A percentile compares a stretch with the other conserved stretches of the same genome.
These are phyloP conservation scores for Thunnus albacares DNA, from an alignment of 2,797 vertebrate genomes.

Conservation along the genomic window DNA sequence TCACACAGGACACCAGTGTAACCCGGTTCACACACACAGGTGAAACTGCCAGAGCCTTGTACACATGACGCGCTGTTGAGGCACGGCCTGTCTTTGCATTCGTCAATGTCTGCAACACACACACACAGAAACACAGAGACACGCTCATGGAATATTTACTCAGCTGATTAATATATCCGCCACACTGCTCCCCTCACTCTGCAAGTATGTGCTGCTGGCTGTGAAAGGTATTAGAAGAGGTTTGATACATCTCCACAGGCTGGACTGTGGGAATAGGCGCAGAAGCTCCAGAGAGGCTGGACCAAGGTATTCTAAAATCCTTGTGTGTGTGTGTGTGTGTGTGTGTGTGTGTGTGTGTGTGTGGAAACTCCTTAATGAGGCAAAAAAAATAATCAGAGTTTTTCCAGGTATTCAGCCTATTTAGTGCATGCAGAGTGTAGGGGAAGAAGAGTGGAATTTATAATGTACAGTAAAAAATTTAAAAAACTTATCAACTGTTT, in stretches of 20 bases:
- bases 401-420: conserved; percentile 37
- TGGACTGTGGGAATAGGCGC: conserved; percentile 77
- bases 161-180: conserved; percentile 89
- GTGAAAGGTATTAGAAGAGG: conserved; percentile 84
- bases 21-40: conserved; percentile 84
- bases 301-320: conserved; percentile 45
- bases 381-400: conserved; percentile 45
- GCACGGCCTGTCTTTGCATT: conserved; percentile 84
- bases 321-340: not conserved
- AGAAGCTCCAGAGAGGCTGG: conserved; percentile 56
- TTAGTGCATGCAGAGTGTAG: not conserved
- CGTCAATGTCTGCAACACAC: conserved; percentile 84
- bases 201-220: conserved; percentile 86
- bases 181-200: conserved; percentile 83
- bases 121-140: conserved; percentile 52
- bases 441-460: not conserved
- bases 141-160: conserved; percentile 83
- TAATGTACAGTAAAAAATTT: not conserved
- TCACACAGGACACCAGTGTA: conserved; percentile 86
- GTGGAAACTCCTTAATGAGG: conserved; percentile 53
- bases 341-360: not conserved
- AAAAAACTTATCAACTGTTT: not conserved
- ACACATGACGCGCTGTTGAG: conserved; percentile 83
- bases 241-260: conserved; percentile 80
- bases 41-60: conserved; percentile 81